Conservation (phyloP, 2,888 invertebrate genomes). For the Microctonus aethiopoides region DNA sequence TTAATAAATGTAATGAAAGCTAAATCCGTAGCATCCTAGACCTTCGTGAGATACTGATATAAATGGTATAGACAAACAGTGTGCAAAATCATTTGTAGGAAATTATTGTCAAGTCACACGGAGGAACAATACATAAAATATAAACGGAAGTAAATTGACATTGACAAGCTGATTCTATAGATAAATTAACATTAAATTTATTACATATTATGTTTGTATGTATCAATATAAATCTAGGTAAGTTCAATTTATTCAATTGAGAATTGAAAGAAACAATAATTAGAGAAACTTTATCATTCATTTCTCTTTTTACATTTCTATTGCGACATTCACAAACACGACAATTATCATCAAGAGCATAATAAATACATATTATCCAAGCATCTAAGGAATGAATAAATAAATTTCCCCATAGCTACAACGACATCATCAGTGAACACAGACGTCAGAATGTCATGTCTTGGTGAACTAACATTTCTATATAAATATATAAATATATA, state of each 20-base stretch:
- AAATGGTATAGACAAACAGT: background rate
- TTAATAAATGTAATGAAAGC: constrained; percentile 42
- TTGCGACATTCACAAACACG: no score
- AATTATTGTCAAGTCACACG: constrained; percentile 20
- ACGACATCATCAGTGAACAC: no score
- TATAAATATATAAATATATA: no score
- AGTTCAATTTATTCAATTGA: background rate
- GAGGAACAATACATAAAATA: background rate
- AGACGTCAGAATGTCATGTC: no score
- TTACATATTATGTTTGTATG: background rate
- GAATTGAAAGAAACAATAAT: no score
- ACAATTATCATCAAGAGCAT: no score
- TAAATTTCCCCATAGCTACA: no score
- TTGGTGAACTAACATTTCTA: no score
- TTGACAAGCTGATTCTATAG: constrained; percentile 13
- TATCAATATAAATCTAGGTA: background rate
- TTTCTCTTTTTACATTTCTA: no score
- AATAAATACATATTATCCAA: no score
- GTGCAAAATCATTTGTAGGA: constrained; percentile 21
- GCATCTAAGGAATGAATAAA: no score
- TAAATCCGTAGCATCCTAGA: constrained; percentile 42
- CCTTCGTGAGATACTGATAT: background rate
- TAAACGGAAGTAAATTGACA: constrained; percentile 20
- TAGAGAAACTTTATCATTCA: no score
- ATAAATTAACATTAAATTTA: background rate